Evolutionary conservation across 2,888 invertebrate species (phyloP).

Genomic region (Odontocolon sp.): DNA sequence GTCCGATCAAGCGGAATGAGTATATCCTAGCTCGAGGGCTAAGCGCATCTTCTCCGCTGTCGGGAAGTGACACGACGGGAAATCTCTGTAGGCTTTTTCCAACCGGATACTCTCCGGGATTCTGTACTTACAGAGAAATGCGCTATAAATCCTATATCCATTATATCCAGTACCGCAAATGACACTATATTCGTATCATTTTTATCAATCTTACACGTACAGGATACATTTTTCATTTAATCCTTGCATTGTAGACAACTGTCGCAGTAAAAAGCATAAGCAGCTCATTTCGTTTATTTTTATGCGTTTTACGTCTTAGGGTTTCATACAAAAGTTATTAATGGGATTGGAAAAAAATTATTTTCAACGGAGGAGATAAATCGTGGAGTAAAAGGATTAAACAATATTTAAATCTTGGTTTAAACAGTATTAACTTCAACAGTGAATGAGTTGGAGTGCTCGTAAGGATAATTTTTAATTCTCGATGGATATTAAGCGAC

Average conservation of each 20-base stretch:
- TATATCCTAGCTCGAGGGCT: not conserved
- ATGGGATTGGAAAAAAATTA: no score
- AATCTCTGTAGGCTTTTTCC: constrained; percentile 25
- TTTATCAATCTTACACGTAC: no score
- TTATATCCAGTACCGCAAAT: not conserved
- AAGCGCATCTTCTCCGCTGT: not conserved
- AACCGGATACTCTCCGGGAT: not conserved
- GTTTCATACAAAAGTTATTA: no score
- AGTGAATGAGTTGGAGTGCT: not conserved
- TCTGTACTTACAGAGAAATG: constrained; percentile 1
- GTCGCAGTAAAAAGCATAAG: no score
- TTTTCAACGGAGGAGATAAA: no score
- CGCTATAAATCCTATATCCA: no score
- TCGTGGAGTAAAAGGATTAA: no score
- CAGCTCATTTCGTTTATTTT: no score
- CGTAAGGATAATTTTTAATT: constrained; percentile 1
- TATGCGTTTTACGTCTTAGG: no score
- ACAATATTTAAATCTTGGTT: no score
- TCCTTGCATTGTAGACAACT: no score
- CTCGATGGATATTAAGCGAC: not conserved
- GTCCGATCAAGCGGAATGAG: constrained; percentile 12
- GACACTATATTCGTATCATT: not conserved
- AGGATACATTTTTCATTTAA: no score
- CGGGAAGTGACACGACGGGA: constrained; percentile 17
- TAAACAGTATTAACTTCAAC: not conserved